Evolutionary conservation across 2,797 vertebrate species (phyloP), one percentile per base, ranked within the genome.

Genomic region (Channallabes apus): DNA sequence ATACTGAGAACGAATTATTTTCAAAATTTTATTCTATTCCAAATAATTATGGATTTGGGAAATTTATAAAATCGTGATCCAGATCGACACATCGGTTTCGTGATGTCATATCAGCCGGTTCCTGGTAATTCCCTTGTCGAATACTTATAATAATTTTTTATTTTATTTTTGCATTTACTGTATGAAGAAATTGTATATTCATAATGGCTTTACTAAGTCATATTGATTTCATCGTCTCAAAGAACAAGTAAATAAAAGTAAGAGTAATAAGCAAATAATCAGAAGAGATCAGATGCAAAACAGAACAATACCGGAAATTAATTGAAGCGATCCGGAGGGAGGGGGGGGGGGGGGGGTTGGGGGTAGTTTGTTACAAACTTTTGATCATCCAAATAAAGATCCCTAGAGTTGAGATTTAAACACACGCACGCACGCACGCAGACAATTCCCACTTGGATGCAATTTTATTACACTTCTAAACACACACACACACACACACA

Each of bases 401-500:
- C 1, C 5, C 2, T 62, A 35, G 32, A 11, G 59, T 20, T 65
- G 14, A 20, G 24, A 51, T 81, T 67, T 62, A 80, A 65, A 68
- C 65, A 68, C 59, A 61, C 59, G 8, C 65, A 72, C 69, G 46
- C 71, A 46, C 68, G 38, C 32, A 73, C 41, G 51, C 1, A 72
- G 24, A 72, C 41, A 72, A 46, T 41, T 11, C 20, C 68, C 68
- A 71, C 9, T 71, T 78, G 35, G 3, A 38, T 65, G 78, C 35
- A 65, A 80, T 65, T 80, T 35, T 83, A 68, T 75, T 32, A 32
- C 32, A 32, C 32, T 32, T 32, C 32, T 32, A 32, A 32, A 71
- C 68, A 72, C 65, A 68, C 65, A 68, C 59, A 61, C 59, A 24
- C 64, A 72, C 69, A 72, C 71, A 46, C 68, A 68, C 32, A 73